Evolutionary conservation across 2,888 invertebrate species (phyloP).

Genomic region (Ceramica pisi): DNA sequence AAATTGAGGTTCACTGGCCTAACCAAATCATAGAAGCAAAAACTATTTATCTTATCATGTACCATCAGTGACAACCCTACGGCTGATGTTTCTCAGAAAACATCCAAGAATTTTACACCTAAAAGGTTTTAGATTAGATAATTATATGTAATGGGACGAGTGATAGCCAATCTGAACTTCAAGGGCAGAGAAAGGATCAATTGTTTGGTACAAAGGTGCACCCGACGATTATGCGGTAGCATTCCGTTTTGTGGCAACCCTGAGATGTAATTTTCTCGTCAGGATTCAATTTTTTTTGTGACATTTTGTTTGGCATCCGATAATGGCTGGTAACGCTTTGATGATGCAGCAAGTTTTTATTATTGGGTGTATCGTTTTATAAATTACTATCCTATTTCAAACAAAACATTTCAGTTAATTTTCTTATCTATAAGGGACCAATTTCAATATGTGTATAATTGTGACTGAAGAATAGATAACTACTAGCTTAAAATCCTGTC

Average conservation of each 20-base stretch:
- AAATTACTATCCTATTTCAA: not conserved
- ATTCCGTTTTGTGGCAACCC: constrained; percentile 71
- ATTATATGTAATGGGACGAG: constrained; percentile 85
- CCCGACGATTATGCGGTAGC: constrained; percentile 86
- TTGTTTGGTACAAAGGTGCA: constrained; percentile 80
- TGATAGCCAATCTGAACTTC: constrained; percentile 77
- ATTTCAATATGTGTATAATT: not conserved
- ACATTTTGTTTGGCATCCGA: constrained; percentile 58
- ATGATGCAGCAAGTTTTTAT: constrained; percentile 57
- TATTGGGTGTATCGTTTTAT: constrained; percentile 5
- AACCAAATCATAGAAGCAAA: not conserved
- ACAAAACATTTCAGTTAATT: not conserved
- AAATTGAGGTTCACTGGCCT: not conserved
- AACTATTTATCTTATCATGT: constrained; percentile 31
- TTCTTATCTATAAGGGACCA: not conserved
- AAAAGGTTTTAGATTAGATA: constrained; percentile 91
- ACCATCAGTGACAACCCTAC: constrained; percentile 62
- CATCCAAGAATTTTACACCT: constrained; percentile 82
- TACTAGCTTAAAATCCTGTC: not conserved
- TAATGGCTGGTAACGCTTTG: constrained; percentile 60
- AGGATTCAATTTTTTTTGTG: constrained; percentile 63
- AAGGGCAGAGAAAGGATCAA: constrained; percentile 74
- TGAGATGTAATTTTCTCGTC: constrained; percentile 82
- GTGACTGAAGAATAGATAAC: not conserved
- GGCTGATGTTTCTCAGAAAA: constrained; percentile 84